These are phyloP conservation scores for Enhydra lutris DNA, from an alignment of 2,113 vertebrate genomes.

Conservation along the genomic window DNA sequence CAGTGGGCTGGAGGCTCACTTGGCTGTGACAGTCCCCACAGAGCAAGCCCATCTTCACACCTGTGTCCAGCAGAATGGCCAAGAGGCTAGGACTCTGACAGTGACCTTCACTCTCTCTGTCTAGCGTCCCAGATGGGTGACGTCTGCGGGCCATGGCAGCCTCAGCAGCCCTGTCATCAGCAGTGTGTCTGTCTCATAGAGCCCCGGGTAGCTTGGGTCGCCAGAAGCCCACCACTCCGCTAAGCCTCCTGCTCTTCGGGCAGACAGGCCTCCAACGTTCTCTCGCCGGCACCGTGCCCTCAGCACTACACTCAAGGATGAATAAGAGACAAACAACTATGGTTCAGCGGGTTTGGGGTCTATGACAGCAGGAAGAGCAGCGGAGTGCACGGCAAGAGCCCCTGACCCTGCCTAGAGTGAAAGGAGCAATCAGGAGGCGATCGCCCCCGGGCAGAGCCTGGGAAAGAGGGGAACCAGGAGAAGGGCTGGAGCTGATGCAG, in stretches of 20 bases:
- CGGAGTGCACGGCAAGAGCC: background rate
- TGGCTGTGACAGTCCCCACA: background rate
- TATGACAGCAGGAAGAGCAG: background rate
- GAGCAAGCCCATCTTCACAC: background rate
- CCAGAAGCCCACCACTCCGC: background rate
- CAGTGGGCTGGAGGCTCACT: background rate
- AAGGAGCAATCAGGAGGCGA: background rate
- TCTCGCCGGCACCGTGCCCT: background rate
- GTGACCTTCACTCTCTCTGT: background rate
- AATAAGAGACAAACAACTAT: background rate
- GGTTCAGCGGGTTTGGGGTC: too few species aligned
- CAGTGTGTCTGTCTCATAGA: too few species aligned
- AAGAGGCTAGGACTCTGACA: background rate
- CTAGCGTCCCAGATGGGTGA: background rate
- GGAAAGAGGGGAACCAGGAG: background rate
- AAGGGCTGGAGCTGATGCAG: background rate
- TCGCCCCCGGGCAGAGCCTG: background rate
- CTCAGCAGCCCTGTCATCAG: background rate
- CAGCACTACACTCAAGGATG: background rate
- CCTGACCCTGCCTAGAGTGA: background rate
- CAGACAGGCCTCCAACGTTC: background rate
- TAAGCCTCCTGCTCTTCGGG: background rate
- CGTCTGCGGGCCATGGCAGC: background rate
- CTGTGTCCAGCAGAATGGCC: background rate
- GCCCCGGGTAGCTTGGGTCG: background rate